Evolutionary conservation across 2,888 invertebrate species (phyloP), one percentile per base, ranked within the genome.

Genomic region (Fragum sueziense): DNA sequence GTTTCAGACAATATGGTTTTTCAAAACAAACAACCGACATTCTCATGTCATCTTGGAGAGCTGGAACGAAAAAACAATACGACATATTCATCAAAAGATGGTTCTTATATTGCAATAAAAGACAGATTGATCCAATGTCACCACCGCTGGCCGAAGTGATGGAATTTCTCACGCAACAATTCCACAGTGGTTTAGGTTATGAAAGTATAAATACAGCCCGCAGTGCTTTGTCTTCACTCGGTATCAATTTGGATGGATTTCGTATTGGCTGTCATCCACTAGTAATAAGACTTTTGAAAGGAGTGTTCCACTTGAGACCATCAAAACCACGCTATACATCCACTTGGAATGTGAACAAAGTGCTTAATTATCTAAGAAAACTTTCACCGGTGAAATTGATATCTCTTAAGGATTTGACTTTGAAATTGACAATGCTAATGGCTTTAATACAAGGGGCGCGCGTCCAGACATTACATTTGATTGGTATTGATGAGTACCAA

Each of bases 341-440:
- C 22, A 73, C 33, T 17, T 78, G 78, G 78, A 41, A 78, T 62
- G 78, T 73, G 7, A 68, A 77, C 51, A 4, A 47, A 9, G 77
- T 77, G 1, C n/a, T 73, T 6, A 1, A 17, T 2, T 54, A 47
- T 34, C 34, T 73, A 31, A 34, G 61, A n/a, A 77, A 59, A 11
- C 27, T 73, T 1, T 77, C 77, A 73, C 77, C 77, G 11, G 76
- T 77, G 1, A 34, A 52, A 51, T 14, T 29, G 0, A 22, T 77
- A 17, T 59, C 76, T 9, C 37, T 72, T 11, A 78, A 73, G 31
- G 65, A 61, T 61, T 57, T 81, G 51, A 77, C 74, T 31, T 68
- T 77, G 22, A 81, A 81, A 62, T 52, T 77, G 33, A 70, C 57
- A 25, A 80, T 80, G 80, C 59, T 80, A 52, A 74, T 74, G 74